These are phyloP conservation scores for Nebria salina DNA, from an alignment of 2,888 invertebrate species.

Conservation along the genomic window DNA sequence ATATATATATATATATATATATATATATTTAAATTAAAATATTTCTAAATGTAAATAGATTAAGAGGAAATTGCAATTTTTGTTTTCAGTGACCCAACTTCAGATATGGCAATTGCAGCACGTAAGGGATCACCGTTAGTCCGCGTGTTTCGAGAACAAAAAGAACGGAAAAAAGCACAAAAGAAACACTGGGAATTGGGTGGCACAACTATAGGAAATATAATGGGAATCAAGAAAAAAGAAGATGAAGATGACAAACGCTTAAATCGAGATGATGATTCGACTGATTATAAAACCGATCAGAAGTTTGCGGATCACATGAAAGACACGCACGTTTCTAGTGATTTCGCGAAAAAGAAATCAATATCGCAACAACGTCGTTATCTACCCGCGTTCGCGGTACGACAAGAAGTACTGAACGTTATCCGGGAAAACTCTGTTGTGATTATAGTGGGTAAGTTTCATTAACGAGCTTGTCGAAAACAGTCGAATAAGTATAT, in stretches of 20 bases:
- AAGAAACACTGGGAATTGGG: slow-evolving; percentile 99
- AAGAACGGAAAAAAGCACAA: slow-evolving; percentile 95
- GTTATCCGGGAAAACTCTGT: slow-evolving; percentile 93
- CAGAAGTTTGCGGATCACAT: slow-evolving; percentile 98
- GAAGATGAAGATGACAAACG: slow-evolving; percentile 80
- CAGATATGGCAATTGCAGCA: slow-evolving; percentile 96
- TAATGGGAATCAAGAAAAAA: slow-evolving; percentile 91
- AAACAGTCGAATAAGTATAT: not conserved
- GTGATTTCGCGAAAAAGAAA: slow-evolving; percentile 88
- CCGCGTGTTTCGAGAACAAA: slow-evolving; percentile 91
- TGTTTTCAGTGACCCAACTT: slow-evolving; percentile 83
- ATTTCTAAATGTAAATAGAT: too few relatives aligned
- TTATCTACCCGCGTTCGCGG: slow-evolving; percentile 94
- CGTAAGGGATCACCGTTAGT: slow-evolving; percentile 94
- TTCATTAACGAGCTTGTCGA: not conserved
- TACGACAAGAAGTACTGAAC: slow-evolving; percentile 89
- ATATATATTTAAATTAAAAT: not conserved
- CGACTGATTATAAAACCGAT: slow-evolving; percentile 88
- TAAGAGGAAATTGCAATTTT: not conserved
- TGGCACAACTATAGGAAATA: slow-evolving; percentile 93
- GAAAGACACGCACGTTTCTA: slow-evolving; percentile 74
- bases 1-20: slow-evolving; percentile 10
- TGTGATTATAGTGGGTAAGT: slow-evolving; percentile 88
- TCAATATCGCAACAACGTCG: slow-evolving; percentile 87
- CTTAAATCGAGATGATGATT: slow-evolving; percentile 73